These are phyloP conservation scores for Odontothrips loti DNA, from an alignment of 2,888 invertebrate species.

Conservation along the genomic window DNA sequence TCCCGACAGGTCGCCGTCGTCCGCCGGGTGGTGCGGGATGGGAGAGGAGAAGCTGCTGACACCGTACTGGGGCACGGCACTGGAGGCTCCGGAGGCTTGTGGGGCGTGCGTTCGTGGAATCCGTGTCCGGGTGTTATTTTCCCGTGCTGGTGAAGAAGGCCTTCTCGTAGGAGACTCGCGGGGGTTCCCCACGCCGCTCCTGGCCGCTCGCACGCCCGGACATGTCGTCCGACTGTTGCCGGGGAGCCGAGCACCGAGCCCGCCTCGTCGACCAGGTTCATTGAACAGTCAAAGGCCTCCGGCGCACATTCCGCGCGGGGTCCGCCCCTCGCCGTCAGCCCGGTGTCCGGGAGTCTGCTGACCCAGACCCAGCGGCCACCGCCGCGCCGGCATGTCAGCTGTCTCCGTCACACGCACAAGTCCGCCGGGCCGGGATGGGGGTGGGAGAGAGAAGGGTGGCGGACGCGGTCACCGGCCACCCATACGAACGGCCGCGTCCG, in stretches of 20 bases:
- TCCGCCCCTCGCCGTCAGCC: neutral
- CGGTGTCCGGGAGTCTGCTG: neutral
- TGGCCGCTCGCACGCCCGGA: no score
- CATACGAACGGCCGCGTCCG: no score
- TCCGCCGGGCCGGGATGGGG: neutral
- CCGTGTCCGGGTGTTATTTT: no score
- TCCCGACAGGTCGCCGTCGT: no score
- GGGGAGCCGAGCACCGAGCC: no score
- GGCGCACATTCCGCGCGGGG: neutral
- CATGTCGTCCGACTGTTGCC: no score
- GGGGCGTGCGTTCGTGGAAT: neutral
- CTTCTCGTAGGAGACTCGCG: no score
- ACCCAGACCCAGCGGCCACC: neutral
- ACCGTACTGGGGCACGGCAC: neutral
- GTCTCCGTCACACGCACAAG: no score
- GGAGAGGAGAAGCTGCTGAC: neutral
- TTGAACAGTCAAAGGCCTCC: constrained; percentile 15
- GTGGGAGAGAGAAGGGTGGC: neutral
- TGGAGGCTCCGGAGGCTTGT: no score
- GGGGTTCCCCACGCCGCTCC: no score
- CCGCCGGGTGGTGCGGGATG: neutral
- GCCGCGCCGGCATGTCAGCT: neutral
- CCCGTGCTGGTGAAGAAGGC: no score
- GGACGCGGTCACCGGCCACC: no score
- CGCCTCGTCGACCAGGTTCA: neutral